phyloP scores from a whole-genome alignment of 2,113 vertebrate species.

The Deroptyus accipitrinus region DNA sequence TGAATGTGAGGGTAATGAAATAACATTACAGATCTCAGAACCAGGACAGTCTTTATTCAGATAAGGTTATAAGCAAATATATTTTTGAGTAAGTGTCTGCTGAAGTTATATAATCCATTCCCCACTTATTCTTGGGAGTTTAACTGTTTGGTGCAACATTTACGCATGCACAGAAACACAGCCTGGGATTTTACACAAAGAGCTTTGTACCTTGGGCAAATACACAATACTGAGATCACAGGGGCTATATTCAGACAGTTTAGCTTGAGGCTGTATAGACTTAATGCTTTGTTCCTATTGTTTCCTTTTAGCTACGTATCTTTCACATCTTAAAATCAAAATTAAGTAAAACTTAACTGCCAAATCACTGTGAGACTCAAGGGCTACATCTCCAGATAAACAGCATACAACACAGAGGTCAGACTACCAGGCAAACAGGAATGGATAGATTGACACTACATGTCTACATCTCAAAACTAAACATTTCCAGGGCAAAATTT shows the following conservation, averaged over 20 bases:
- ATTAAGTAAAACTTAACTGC: background rate
- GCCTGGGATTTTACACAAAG: background rate
- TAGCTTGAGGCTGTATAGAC: accelerated
- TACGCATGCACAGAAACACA: background rate
- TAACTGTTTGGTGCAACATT: conserved; percentile 28
- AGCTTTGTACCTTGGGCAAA: background rate
- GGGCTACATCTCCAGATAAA: background rate
- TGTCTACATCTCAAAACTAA: background rate
- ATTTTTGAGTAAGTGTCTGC: conserved; percentile 15
- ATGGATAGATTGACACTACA: accelerated
- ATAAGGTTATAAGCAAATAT: conserved; percentile 44
- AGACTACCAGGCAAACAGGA: background rate
- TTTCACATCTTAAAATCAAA: background rate
- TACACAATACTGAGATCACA: background rate
- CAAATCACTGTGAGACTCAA: background rate
- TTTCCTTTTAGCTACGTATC: background rate
- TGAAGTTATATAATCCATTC: background rate
- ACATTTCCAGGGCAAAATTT: background rate
- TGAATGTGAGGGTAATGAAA: conserved; percentile 52
- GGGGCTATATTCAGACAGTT: no score
- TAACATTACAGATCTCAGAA: conserved; percentile 53
- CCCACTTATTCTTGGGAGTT: background rate
- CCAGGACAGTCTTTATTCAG: conserved; percentile 33
- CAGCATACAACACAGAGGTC: background rate
- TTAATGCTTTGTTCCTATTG: background rate